These are phyloP conservation scores for Oeneis ivallda DNA, from an alignment of 2,888 invertebrate species.

Conservation along the genomic window DNA sequence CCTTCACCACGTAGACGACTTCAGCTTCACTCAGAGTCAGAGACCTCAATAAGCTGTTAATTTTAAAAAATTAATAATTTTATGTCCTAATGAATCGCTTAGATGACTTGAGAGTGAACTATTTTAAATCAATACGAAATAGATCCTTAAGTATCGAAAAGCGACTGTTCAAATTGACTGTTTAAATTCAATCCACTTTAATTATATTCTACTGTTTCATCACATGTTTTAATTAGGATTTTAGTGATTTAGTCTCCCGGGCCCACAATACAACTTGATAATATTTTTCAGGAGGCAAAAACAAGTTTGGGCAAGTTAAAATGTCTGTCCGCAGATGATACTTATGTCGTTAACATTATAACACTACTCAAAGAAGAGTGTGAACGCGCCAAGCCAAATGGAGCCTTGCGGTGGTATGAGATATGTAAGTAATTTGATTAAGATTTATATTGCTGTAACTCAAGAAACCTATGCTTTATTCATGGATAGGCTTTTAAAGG, in stretches of 20 bases:
- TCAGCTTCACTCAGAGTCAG: too few species aligned
- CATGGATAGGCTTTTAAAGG: slow-evolving; percentile 11
- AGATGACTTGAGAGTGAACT: too few species aligned
- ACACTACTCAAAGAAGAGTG: slow-evolving; percentile 55
- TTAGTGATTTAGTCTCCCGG: too few species aligned
- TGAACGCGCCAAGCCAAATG: slow-evolving; percentile 51
- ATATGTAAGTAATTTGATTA: slow-evolving; percentile 53
- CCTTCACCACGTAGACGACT: not conserved
- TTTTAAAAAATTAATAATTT: too few species aligned
- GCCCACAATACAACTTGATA: not conserved
- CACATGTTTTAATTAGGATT: too few species aligned
- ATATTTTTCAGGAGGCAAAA: slow-evolving; percentile 54
- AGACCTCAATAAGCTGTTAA: too few species aligned
- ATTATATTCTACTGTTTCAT: too few species aligned
- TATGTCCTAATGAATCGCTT: too few species aligned
- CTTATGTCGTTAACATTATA: slow-evolving; percentile 49
- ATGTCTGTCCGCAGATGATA: slow-evolving; percentile 49
- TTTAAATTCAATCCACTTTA: too few species aligned
- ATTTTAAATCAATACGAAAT: too few species aligned
- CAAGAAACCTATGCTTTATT: slow-evolving; percentile 3
- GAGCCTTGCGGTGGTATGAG: slow-evolving; percentile 46
- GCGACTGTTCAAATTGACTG: too few species aligned
- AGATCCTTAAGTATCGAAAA: too few species aligned
- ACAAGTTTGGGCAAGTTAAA: slow-evolving; percentile 52
- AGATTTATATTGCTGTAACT: not conserved